A percentile compares a stretch with the other conserved stretches of the same genome.
Conservation (phyloP, 1,140 invertebrate species). For the Probaryconus sp. region DNA sequence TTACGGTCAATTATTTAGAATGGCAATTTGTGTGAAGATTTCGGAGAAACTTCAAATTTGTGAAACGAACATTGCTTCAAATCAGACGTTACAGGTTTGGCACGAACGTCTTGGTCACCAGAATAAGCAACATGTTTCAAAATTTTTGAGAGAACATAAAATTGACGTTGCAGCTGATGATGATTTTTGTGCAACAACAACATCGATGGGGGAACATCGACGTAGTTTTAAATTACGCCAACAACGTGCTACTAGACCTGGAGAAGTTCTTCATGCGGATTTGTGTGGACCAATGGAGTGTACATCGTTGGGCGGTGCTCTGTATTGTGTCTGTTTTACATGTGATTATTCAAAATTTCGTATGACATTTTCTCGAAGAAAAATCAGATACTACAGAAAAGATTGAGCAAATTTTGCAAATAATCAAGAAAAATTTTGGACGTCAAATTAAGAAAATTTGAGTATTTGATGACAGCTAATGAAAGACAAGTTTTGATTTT, state of each 20-base stretch:
- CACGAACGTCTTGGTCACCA: constrained; percentile 10
- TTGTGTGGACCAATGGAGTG: constrained; percentile 65
- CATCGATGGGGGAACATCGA: constrained; percentile 13
- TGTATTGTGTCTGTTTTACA: constrained; percentile 64
- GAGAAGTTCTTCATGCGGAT: constrained; percentile 55
- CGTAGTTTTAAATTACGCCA: constrained; percentile 21
- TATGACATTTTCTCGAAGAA: not conserved
- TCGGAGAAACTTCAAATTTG: not conserved
- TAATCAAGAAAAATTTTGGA: not conserved
- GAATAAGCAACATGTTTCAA: not conserved
- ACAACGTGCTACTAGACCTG: not conserved
- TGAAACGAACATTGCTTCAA: constrained; percentile 21
- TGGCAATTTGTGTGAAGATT: constrained; percentile 9
- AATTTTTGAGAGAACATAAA: constrained; percentile 35
- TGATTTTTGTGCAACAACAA: constrained; percentile 30
- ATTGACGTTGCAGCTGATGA: constrained; percentile 14
- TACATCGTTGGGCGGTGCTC: constrained; percentile 38
- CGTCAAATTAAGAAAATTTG: not conserved
- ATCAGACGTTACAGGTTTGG: constrained; percentile 30
- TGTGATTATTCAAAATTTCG: constrained; percentile 59
- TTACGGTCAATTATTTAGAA: constrained; percentile 7
- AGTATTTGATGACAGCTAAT: constrained; percentile 68
- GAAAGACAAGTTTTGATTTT: not conserved
- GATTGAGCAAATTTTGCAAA: not conserved
- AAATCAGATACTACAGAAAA: not conserved